Conservation (phyloP, 2,888 invertebrate species). For the Hydriomena furcata region DNA sequence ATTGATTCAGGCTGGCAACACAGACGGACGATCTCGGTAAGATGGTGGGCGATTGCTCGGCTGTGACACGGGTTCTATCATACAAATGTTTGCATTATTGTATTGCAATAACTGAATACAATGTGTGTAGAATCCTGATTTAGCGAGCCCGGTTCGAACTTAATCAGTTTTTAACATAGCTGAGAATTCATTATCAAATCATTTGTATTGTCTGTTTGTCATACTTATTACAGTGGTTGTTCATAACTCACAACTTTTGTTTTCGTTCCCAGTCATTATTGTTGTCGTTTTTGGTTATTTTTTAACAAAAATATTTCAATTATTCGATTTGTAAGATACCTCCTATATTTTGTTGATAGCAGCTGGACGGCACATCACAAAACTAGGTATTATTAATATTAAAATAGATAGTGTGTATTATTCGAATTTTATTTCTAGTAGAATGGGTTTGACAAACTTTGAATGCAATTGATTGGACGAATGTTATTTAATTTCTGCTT, state of each 20-base stretch:
- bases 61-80: too few species aligned
- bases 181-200: slow-evolving; percentile 3
- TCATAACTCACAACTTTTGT: not conserved
- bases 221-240: slow-evolving; percentile 5
- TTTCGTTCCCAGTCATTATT: not conserved
- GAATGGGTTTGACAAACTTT: slow-evolving; percentile 11
- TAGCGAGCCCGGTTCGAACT: too few species aligned
- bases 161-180: not conserved
- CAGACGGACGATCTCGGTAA: too few species aligned
- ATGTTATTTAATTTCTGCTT: not conserved
- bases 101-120: too few species aligned
- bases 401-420: slow-evolving; percentile 4
- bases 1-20: too few species aligned
- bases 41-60: too few species aligned
- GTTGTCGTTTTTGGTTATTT: slow-evolving; percentile 28
- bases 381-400: slow-evolving; percentile 19
- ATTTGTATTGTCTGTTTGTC: slow-evolving; percentile 32
- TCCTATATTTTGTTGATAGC: slow-evolving; percentile 61
- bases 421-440: not conserved
- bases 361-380: slow-evolving; percentile 57
- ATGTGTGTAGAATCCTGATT: too few species aligned
- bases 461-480: slow-evolving; percentile 9
- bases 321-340: slow-evolving; percentile 38
- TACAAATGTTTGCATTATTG: too few species aligned
- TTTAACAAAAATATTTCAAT: not conserved